Percentiles rank a stretch among this genome's conserved stretches.
Conservation (phyloP, 2,797 vertebrate species). For the Myotis daubentonii region DNA sequence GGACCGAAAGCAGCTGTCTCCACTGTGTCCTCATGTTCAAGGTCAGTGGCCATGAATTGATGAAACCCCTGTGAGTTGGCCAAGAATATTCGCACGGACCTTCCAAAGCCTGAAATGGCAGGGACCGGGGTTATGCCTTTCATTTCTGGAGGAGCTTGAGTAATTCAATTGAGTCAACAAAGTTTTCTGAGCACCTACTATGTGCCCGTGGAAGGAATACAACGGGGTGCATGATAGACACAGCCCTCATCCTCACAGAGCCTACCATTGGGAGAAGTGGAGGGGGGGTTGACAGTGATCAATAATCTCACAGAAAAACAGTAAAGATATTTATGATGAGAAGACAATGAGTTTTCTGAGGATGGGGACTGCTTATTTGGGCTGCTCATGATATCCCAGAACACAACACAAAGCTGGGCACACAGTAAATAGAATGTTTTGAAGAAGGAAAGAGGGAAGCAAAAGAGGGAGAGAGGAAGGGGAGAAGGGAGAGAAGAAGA, state of each 20-base stretch:
- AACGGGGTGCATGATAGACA: not conserved
- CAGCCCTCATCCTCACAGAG: not conserved
- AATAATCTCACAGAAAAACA: not conserved
- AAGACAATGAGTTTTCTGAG: not conserved
- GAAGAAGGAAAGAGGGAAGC: not conserved
- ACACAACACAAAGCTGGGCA: not conserved
- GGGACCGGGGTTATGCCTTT: rapidly evolving
- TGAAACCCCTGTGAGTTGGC: slow-evolving; percentile 80
- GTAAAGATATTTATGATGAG: not conserved
- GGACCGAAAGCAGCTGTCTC: slow-evolving; percentile 82
- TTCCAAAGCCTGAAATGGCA: slow-evolving; percentile 85
- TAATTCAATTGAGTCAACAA: not conserved
- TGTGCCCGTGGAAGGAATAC: not conserved
- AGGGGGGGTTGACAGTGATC: not conserved
- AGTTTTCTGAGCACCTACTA: not conserved
- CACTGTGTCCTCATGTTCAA: slow-evolving; percentile 86
- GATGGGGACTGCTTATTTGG: not conserved
- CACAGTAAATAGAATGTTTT: not conserved
- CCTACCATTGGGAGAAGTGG: not conserved
- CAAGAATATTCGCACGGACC: slow-evolving; percentile 82
- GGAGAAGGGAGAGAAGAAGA: too few relatives aligned
- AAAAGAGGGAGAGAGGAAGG: not conserved
- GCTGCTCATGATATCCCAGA: not conserved
- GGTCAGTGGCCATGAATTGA: slow-evolving; percentile 78
- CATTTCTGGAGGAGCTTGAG: not conserved